Evolutionary conservation across 2,797 vertebrate species (phyloP), one percentile per base, ranked within the genome.

Genomic region (Anabas testudineus): DNA sequence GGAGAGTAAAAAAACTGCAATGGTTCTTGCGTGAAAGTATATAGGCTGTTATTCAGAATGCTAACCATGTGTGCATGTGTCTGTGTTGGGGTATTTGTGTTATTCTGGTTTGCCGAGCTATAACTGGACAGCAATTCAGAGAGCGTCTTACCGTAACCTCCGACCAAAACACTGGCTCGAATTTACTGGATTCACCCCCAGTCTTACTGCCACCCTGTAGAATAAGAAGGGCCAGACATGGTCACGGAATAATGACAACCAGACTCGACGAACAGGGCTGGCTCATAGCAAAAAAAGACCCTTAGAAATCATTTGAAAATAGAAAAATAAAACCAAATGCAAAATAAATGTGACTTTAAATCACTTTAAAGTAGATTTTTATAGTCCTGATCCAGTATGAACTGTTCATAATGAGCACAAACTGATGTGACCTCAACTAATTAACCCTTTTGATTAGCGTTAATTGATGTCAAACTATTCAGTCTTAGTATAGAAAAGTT

Each of bases 31-130:
- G 58, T 87, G 48, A 76, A 85, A 84, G 74, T 80, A 85, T 76
- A 86, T 52, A 85, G 80, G 80, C 61, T 62, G 78, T 82, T 84
- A 76, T 80, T 88, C 81, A 82, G 64, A 74, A 85, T 36, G 58
- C 69, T 49, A 82, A 83, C 76, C 79, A 73, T 87, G 73, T 82
- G 58, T 46, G 42, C 67, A 28, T 57, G 54, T 67, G 71, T 76
- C 71, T 67, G 52, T 71, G 62, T 53, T 28, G 55, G 79, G 22
- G 68, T 78, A 24, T 87, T 74, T 84, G n/a, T 88, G 88, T 92
- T 89, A 74, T 90, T 89, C 84, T 88, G 89, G 85, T 87, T 88
- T 67, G 47, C 67, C 19, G 71, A 80, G 81, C 84, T 89, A 85
- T 84, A 90, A 86, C 77, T 49, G 85, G 82, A 79, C 76, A 61